Evolutionary conservation across 92 coral and sea anemone genomes (phyloP), one percentile per base, ranked within the genome.

Genomic region (Zoanthus solanderi): DNA sequence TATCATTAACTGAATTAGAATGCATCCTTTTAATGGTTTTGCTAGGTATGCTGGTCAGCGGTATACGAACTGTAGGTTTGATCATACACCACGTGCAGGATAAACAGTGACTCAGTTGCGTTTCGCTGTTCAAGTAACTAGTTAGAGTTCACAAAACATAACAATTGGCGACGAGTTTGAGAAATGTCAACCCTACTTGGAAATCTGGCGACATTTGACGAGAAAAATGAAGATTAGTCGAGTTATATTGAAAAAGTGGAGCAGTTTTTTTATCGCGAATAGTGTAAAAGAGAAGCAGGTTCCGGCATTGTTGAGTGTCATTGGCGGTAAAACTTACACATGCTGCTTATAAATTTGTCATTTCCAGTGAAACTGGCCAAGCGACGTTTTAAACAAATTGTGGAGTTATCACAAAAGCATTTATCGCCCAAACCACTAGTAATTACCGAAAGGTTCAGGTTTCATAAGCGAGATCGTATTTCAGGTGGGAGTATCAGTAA

Each of bases 401-500:
- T 87, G 12, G 84, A 81, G 69, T 66, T 75, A 17, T 79, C 89
- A 23, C 90, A 83, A 85, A 79, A 87, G 18, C 95, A 92, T 83
- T 72, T 87, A 12, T 82, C 86, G 42, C 95, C 93, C 6, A 90
- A 90, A 87, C 91, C 93, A 83, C 78, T 92, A 74, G 83, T 87
- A 7, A 84, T 90, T 28, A 88, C 91, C 71, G 93, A 92, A 78
- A 76, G 95, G 54, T 92, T 90, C 73, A 80, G 91, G 46, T 90
- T 92, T 79, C 90, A 92, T 65, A 87, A 74, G 75, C 42, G 95
- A 18, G 78, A 90, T 57, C 93, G 90, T 78, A 84, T 61, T n/a
- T 83, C 74, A 83, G 89, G 91, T 68, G 95, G 90, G 88, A 87
- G 84, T 79, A 81, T 87, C 54, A 82, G 88, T 86, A 48, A 75